phyloP scores from a whole-genome alignment of 1,140 invertebrate genomes.

The Cyclina sinensis region DNA sequence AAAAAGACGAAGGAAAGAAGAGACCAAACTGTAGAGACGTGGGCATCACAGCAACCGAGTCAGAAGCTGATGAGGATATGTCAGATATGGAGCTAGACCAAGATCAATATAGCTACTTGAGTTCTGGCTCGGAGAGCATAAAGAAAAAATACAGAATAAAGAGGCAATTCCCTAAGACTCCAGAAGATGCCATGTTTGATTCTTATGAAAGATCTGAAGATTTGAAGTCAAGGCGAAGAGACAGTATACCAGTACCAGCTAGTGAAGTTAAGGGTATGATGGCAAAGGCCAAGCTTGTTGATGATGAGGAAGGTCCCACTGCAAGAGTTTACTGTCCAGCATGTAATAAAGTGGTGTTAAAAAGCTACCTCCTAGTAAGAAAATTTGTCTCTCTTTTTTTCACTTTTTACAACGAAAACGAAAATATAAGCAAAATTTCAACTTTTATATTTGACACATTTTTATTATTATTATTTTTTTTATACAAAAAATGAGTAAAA shows the following conservation, averaged over 20 bases:
- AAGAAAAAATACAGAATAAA: too few species aligned
- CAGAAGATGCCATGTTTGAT: not conserved
- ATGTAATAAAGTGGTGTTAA: not conserved
- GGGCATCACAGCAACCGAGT: not conserved
- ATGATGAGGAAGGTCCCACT: not conserved
- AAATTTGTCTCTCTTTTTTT: not conserved
- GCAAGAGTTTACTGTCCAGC: not conserved
- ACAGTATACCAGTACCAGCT: not conserved
- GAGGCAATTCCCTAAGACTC: not conserved
- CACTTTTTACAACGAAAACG: not conserved
- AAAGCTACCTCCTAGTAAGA: not conserved
- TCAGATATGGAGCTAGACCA: slow-evolving; percentile 15
- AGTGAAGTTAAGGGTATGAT: not conserved
- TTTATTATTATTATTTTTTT: too few species aligned
- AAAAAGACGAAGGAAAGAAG: not conserved
- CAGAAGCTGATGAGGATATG: slow-evolving; percentile 44
- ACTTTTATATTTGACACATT: too few species aligned
- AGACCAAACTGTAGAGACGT: too few species aligned
- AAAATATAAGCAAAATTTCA: too few species aligned
- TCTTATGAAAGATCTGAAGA: slow-evolving; percentile 1
- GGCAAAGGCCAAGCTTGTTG: not conserved
- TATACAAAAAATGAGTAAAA: too few species aligned
- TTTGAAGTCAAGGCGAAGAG: not conserved
- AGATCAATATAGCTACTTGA: not conserved
- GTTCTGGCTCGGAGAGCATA: not conserved